A percentile compares a stretch with the other conserved stretches of the same genome.
phyloP scores from a whole-genome alignment of 2,888 invertebrate genomes.

The Nudaria mundana region DNA sequence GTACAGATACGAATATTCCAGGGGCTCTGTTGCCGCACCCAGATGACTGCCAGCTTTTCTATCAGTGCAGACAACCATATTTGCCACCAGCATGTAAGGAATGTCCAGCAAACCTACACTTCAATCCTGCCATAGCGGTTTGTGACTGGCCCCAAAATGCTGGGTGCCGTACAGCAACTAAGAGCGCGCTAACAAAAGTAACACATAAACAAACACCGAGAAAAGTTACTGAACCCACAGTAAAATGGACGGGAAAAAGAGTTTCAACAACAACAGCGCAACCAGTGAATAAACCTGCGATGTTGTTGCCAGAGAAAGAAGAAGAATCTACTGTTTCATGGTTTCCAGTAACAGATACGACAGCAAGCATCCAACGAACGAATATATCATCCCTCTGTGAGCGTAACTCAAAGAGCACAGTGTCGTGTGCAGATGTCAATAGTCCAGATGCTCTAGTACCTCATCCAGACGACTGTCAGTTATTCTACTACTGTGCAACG shows the following conservation, averaged over 20 bases:
- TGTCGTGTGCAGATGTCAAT: not conserved
- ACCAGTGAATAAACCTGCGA: not conserved
- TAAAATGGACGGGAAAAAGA: not conserved
- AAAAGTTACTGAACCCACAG: not conserved
- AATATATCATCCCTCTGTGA: not conserved
- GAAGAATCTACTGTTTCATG: not conserved
- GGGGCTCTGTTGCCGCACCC: not conserved
- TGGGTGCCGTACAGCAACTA: not conserved
- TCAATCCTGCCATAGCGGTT: not conserved
- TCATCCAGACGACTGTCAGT: not conserved
- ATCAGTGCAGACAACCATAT: not conserved
- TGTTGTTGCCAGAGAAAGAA: not conserved
- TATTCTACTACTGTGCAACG: not conserved
- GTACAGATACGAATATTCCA: not conserved
- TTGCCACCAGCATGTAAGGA: not conserved
- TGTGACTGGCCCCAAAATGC: not conserved
- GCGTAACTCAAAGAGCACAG: not conserved
- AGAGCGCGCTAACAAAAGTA: not conserved
- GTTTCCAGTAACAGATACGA: not conserved
- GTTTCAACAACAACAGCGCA: not conserved
- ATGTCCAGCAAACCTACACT: not conserved
- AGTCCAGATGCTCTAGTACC: not conserved
- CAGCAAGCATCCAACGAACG: no score
- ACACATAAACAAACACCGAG: not conserved
- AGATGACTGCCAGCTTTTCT: not conserved